Conservation (phyloP, 2,113 vertebrate species). For the Poeciliopsis occidentalis region DNA sequence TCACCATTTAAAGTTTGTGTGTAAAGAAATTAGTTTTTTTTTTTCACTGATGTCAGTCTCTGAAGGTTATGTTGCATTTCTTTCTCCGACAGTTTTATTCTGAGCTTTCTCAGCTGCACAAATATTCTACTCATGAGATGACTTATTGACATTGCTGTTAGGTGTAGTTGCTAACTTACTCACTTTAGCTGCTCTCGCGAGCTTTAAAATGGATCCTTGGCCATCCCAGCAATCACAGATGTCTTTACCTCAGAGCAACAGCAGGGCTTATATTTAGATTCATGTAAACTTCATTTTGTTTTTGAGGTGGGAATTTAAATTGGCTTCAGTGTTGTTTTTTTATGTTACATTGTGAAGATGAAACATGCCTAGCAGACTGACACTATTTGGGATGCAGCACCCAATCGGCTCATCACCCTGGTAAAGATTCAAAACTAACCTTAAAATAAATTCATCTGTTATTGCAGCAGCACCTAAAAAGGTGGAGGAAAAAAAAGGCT, state of each 20-base stretch:
- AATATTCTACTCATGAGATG: conserved; percentile 12
- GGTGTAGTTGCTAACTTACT: conserved; percentile 21
- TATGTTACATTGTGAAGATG: background rate
- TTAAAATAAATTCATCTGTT: background rate
- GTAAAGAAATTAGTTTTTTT: conserved; percentile 20
- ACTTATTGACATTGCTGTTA: conserved; percentile 35
- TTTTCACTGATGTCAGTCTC: conserved; percentile 26
- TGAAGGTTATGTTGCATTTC: conserved; percentile 40
- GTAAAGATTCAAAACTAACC: background rate
- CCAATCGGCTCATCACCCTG: background rate
- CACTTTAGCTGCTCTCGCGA: conserved; percentile 29
- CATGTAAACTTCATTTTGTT: conserved; percentile 25
- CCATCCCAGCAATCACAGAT: conserved; percentile 7
- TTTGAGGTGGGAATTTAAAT: conserved; percentile 35
- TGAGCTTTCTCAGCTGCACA: conserved; percentile 29
- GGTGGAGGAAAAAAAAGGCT: background rate
- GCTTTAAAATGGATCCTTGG: conserved; percentile 12
- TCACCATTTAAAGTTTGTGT: conserved; percentile 45
- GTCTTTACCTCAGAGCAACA: conserved; percentile 42
- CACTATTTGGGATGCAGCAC: conserved; percentile 6
- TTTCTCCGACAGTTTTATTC: conserved; percentile 26
- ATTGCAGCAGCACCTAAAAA: background rate
- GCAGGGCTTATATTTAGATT: conserved; percentile 45
- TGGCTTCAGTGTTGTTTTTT: conserved; percentile 3
- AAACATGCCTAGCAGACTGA: conserved; percentile 36